Base-by-base conservation (phyloP, 2,888 invertebrate species). In the Drosophila austrosaltans region DNA sequence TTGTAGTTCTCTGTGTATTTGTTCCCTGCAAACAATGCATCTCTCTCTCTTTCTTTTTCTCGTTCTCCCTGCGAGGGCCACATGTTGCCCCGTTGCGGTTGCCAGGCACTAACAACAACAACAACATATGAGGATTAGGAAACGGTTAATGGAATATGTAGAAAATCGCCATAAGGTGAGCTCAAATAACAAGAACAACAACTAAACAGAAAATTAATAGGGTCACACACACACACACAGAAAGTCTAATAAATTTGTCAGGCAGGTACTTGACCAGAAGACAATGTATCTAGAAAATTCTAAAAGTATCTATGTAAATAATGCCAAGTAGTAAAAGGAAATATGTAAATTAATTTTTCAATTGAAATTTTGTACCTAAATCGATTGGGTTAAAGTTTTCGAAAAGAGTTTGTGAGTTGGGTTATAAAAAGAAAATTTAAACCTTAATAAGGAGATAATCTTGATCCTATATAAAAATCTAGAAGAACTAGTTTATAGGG, bases 11-110 rank as follows among this genome's bases (percentile, higher is more conserved):
- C 73, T 79, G 22, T 81, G 73, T 89, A 69, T 84, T 81, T 87
- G 85, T 83, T 87, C 89, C 74, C 74, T 81, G 79, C 89, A 83
- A 83, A 89, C 48, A 48, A 48, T 48, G 48, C 48, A 48, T 48
- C 48, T 16, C 48, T 8, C 48, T 48, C 25, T 3, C 22, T 10
- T 25, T 25, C 12, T 8, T 4, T 8, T 22, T 22, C 10, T 22
- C 22, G 8, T 22, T 3, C 22, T 16, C 5, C 8, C 5, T n/a
- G n/a, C 40, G 3, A 40, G 40, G 16, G 22, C 25, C 76, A 78
- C 79, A 77, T 72, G 71, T 78, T 81, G 81, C 76, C 81, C 30
- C 16, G 30, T n/a, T 78, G 78, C 68, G 78, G 78, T 78, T 78
- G 66, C 36, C 66, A 53, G 57, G 56, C 64, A 63, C 63, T 69